Conservation (phyloP, 2,113 vertebrate species). For the Hemichromis elongatus region DNA sequence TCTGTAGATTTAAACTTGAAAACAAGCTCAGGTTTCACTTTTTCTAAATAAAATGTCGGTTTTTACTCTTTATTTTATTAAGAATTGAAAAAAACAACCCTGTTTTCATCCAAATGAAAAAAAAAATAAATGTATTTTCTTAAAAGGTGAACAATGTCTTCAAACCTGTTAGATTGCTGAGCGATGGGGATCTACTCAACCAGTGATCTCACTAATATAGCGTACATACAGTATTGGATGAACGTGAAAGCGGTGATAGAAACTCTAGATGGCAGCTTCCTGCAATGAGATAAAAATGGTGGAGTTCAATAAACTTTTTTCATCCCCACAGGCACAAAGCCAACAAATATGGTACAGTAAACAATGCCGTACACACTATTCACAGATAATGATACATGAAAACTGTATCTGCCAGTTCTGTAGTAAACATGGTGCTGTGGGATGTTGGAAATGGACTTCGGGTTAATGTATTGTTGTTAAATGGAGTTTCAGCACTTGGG, state of each 20-base stretch:
- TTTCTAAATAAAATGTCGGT: neutral
- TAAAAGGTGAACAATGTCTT: neutral
- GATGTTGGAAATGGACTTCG: neutral
- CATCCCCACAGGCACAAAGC: neutral
- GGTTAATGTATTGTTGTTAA: conserved; percentile 3
- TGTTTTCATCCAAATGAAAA: neutral
- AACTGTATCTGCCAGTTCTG: neutral
- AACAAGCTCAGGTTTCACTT: neutral
- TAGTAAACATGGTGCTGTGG: neutral
- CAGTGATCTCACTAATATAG: neutral
- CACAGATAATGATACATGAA: neutral
- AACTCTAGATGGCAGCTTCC: neutral
- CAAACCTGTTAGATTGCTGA: neutral
- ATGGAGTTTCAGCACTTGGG: neutral
- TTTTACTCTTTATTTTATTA: neutral
- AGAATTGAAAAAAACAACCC: neutral
- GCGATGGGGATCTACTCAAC: neutral
- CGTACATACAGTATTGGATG: neutral
- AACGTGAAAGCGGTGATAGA: neutral
- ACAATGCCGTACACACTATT: neutral
- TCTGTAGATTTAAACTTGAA: neutral
- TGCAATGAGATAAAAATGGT: neutral
- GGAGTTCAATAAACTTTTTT: conserved; percentile 17
- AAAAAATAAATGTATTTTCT: neutral
- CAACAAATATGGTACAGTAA: neutral